Evolutionary conservation across 2,888 invertebrate species (phyloP), one percentile per base, ranked within the genome.

Genomic region (Mesoligia furuncula): DNA sequence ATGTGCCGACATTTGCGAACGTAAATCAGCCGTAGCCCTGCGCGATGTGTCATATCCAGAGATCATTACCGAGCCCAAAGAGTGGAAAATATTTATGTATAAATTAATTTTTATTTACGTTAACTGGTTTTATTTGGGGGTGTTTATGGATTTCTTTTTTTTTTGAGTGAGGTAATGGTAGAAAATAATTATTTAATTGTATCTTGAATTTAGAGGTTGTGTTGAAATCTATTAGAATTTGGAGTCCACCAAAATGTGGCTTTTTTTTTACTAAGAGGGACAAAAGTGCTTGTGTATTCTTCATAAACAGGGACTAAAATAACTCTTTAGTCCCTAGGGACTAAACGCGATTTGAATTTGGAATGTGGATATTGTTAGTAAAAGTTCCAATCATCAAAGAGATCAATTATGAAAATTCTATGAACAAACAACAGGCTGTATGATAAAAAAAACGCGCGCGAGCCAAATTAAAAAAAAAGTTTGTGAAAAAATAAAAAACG

Each of bases 11-110:
- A 90, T 85, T 87, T 83, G 77, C 48, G 73, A 77, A 54, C 77
- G 84, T 93, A 92, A 92, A 93, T 93, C 91, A 93, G 72, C 86
- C 87, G 87, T 79, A 59, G 73, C 78, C 77, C 80, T 87, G 84
- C 85, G 86, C 85, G 86, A 85, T 81, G 81, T 85, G 89, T 93
- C 93, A 89, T 73, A 75, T 77, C 77, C 93, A 93, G 93, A 89
- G 85, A 91, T 91, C 91, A 91, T 93, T 92, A 91, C 84, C 85
- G 80, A 67, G 20, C 66, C 80, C 81, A 82, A 84, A 80, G 70
- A 74, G 78, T 72, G 71, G 79, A 81, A 84, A 84, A 85, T 79
- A 80, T 77, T 65, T 65, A 65, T 65, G 45, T 77, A 79, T 79
- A 77, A 73, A 79, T 82, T 85, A 85, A 79, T 83, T 83, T 84